A percentile compares a stretch with the other conserved stretches of the same genome.
Conservation (phyloP, 1,140 invertebrate species). For the Magallana angulata region DNA sequence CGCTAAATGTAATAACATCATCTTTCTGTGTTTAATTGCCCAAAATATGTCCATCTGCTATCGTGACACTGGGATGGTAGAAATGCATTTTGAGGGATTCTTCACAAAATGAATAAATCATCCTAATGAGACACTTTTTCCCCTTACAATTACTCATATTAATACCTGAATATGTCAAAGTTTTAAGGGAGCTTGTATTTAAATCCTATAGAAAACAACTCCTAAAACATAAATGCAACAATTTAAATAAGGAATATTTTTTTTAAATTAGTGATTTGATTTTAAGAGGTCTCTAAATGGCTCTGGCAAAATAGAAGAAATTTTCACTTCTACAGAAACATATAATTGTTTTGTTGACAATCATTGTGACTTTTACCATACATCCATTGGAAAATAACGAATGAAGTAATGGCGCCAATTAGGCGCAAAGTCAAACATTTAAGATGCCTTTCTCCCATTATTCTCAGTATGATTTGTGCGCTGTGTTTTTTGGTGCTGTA, state of each 20-base stretch:
- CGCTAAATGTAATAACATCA: constrained; percentile 27
- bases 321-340: too few species aligned
- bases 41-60: constrained; percentile 31
- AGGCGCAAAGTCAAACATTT: neutral
- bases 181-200: too few species aligned
- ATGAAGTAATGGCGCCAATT: constrained; percentile 8
- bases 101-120: constrained; percentile 21
- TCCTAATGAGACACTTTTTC: neutral
- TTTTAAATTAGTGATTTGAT: too few species aligned
- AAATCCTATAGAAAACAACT: too few species aligned
- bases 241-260: too few species aligned
- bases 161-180: too few species aligned
- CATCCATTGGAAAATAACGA: neutral
- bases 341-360: neutral
- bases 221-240: too few species aligned
- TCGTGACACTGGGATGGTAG: neutral
- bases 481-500: neutral
- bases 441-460: neutral
- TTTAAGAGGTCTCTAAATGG: too few species aligned
- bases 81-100: neutral
- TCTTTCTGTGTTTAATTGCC: constrained; percentile 31
- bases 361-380: neutral
- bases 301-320: too few species aligned
- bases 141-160: too few species aligned
- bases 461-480: neutral